These are phyloP conservation scores for Rhinichthys klamathensis DNA, from an alignment of 2,113 vertebrate genomes.

Conservation along the genomic window DNA sequence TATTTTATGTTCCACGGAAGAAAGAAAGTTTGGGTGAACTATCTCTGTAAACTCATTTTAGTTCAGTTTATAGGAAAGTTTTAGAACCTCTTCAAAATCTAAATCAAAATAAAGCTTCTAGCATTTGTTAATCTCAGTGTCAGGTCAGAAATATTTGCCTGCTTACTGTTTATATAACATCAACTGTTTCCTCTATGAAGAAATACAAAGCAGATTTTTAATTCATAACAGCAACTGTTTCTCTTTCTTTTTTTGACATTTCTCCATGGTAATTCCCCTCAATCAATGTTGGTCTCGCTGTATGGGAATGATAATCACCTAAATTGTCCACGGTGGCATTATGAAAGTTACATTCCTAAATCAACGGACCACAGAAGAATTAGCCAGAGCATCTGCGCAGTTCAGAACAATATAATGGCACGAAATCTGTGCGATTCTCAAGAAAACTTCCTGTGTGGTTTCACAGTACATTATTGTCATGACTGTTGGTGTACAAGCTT, in stretches of 20 bases:
- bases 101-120: slow-evolving; percentile 1
- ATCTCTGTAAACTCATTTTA: background rate
- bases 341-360: slow-evolving; percentile 25
- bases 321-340: slow-evolving; percentile 13
- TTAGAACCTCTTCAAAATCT: background rate
- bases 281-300: background rate
- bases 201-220: slow-evolving; percentile 33
- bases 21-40: background rate
- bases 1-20: background rate
- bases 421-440: background rate
- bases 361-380: slow-evolving; percentile 21
- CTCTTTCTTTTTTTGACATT: slow-evolving; percentile 28
- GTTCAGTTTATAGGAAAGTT: background rate
- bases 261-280: slow-evolving; percentile 23
- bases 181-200: slow-evolving; percentile 4
- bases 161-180: slow-evolving; percentile 26
- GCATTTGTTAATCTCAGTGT: slow-evolving; percentile 18
- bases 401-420: slow-evolving; percentile 11
- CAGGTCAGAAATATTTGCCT: slow-evolving; percentile 16
- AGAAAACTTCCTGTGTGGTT: background rate
- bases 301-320: background rate
- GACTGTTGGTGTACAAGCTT: background rate
- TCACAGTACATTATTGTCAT: background rate
- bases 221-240: slow-evolving; percentile 43
- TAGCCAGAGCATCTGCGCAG: slow-evolving; percentile 4